These are phyloP conservation scores for Cryptus viduatorius DNA, from an alignment of 2,888 invertebrate species.

Conservation along the genomic window DNA sequence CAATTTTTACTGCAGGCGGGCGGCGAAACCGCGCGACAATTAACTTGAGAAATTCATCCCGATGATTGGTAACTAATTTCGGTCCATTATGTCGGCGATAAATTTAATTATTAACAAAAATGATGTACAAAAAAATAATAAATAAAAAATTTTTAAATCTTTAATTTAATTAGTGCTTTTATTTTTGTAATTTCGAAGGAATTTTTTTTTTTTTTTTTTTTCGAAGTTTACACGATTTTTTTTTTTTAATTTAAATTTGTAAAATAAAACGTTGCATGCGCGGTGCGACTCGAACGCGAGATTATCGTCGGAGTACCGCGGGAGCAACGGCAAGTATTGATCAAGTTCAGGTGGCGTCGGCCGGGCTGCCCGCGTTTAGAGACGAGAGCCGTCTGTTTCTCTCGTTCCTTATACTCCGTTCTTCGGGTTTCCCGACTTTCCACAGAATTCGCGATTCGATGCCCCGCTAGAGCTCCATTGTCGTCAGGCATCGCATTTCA, in stretches of 20 bases:
- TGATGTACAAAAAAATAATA: neutral
- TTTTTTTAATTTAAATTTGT: no score
- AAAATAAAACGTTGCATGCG: neutral
- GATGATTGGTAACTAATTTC: neutral
- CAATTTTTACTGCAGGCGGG: neutral
- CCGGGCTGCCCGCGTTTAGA: slow-evolving; percentile 46
- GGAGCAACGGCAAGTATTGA: slow-evolving; percentile 55
- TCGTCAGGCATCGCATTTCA: slow-evolving; percentile 29
- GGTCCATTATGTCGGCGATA: neutral
- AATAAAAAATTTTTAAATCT: neutral
- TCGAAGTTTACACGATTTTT: no score
- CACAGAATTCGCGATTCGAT: slow-evolving; percentile 31
- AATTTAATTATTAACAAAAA: neutral
- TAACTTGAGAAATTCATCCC: neutral
- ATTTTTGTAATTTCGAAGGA: no score
- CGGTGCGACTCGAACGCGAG: neutral
- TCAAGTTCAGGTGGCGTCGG: slow-evolving; percentile 63
- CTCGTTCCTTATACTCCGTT: slow-evolving; percentile 15
- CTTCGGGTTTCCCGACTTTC: slow-evolving; percentile 45
- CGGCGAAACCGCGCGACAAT: neutral
- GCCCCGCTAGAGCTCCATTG: slow-evolving; percentile 31
- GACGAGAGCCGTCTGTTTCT: neutral
- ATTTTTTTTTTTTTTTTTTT: no score
- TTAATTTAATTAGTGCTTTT: no score
- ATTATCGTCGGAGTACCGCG: slow-evolving; percentile 12